Evolutionary conservation across 2,888 invertebrate species (phyloP).

Genomic region (Melinaea menophilus): DNA sequence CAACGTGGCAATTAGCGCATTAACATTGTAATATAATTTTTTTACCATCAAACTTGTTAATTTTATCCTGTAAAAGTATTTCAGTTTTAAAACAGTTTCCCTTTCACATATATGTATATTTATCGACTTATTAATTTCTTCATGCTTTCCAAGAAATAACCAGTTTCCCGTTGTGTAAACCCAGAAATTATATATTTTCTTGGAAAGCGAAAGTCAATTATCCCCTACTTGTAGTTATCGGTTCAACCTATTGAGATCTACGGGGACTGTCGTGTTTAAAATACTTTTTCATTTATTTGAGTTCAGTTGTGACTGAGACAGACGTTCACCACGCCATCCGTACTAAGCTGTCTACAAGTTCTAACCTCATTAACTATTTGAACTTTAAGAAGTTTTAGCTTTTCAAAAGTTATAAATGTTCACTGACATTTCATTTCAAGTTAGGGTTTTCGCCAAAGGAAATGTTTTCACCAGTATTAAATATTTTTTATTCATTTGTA

Average conservation of each 20-base stretch:
- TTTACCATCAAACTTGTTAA: too few relatives aligned
- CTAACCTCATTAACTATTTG: slow-evolving; percentile 20
- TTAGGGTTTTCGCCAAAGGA: too few relatives aligned
- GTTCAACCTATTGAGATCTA: slow-evolving; percentile 50
- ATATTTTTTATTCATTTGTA: too few relatives aligned
- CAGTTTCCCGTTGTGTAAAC: not conserved
- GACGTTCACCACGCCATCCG: slow-evolving; percentile 26
- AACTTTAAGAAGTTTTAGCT: slow-evolving; percentile 5
- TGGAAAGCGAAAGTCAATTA: slow-evolving; percentile 33
- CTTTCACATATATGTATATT: not conserved
- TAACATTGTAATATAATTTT: slow-evolving; percentile 29
- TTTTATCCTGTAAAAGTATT: not conserved
- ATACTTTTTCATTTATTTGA: slow-evolving; percentile 29
- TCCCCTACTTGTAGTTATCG: slow-evolving; percentile 50
- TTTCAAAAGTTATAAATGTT: slow-evolving; percentile 2
- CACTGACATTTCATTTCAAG: too few relatives aligned
- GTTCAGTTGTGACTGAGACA: slow-evolving; percentile 33
- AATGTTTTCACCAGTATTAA: too few relatives aligned
- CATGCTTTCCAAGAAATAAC: not conserved
- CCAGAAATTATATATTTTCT: slow-evolving; percentile 17
- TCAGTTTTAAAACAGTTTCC: not conserved
- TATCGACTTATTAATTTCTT: not conserved
- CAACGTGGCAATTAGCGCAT: slow-evolving; percentile 52
- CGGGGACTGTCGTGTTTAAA: slow-evolving; percentile 37
- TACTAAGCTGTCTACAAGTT: slow-evolving; percentile 24